Evolutionary conservation across 2,113 vertebrate genomes (phyloP), one percentile per base, ranked within the genome.

Genomic region (Opisthocomus hoazin): DNA sequence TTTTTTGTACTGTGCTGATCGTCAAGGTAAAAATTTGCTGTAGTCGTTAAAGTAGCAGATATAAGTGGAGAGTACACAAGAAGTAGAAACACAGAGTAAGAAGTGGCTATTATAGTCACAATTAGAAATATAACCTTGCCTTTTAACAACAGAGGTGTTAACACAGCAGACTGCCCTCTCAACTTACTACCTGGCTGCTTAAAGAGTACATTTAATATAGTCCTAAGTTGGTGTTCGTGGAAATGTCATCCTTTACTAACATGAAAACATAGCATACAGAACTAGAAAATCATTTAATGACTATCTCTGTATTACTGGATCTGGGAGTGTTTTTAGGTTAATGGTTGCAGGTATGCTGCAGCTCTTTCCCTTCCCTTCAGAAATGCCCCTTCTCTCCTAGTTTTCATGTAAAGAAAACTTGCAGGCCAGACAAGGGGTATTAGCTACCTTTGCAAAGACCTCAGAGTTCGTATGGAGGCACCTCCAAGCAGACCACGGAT

Each of bases 171-270:
- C 76, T 96, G 84, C 85, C 61, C 73, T 95, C 51, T 90, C 91
- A 66, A 66, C 66, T 94, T 71, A 77, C 34, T 78, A 92, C 78
- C 79, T 32, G 93, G 53, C 30, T 48, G 66, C 89, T 97, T 89
- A 84, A 97, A 94, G 91, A 94, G 87, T 91, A 96, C 32, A 86
- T 97, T 97, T 96, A 89, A 96, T 87, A 91, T 64, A 90, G 22
- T 76, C 83, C 48, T 90, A 16, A 36, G 77, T 0, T 93, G 69
- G 87, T 54, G 41, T 43, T 54, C 83, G 96, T 90, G 93, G 92
- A 97, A 96, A 80, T 50, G 32, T 34, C 34, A 75, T 83, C 53
- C 50, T 89, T 91, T 34, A 89, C 60, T n/a, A 84, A 87, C 43
- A 36, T 16, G 36, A 46, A 19, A 93, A 51, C 10, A 21, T 14